phyloP scores from a whole-genome alignment of 2,113 vertebrate species.

The Tauraco erythrolophus region DNA sequence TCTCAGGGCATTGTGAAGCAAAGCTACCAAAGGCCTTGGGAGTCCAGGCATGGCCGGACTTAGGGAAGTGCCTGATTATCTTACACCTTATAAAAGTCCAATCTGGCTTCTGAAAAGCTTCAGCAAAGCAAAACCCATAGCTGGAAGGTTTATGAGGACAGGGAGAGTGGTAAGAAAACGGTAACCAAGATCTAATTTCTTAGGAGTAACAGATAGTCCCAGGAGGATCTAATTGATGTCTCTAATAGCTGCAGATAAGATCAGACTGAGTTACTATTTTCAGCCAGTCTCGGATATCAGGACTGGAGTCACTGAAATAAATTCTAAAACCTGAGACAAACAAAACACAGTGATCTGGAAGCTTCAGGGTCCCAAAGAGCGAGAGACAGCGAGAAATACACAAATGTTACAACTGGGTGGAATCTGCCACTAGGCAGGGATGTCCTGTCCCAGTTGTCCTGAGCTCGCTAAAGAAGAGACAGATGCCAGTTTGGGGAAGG shows the following conservation, averaged over 20 bases:
- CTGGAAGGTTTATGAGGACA: conserved; percentile 43
- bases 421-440: background rate
- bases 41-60: background rate
- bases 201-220: conserved; percentile 19
- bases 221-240: conserved; percentile 33
- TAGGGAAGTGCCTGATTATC: background rate
- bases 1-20: background rate
- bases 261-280: conserved; percentile 43
- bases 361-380: background rate
- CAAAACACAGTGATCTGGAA: background rate
- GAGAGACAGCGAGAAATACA: background rate
- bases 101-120: background rate
- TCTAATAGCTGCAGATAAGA: conserved; percentile 60
- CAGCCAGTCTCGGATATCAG: conserved; percentile 42
- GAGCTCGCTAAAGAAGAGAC: background rate
- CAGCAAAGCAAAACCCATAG: background rate
- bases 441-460: background rate
- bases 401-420: background rate
- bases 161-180: conserved; percentile 51
- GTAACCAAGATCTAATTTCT: conserved; percentile 52
- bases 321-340: conserved; percentile 48
- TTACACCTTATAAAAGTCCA: background rate
- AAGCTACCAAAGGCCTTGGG: background rate
- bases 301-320: conserved; percentile 53
- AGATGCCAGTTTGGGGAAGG: background rate